These are phyloP conservation scores for Prochilodus magdalenae DNA, from an alignment of 2,113 vertebrate species.

Conservation along the genomic window DNA sequence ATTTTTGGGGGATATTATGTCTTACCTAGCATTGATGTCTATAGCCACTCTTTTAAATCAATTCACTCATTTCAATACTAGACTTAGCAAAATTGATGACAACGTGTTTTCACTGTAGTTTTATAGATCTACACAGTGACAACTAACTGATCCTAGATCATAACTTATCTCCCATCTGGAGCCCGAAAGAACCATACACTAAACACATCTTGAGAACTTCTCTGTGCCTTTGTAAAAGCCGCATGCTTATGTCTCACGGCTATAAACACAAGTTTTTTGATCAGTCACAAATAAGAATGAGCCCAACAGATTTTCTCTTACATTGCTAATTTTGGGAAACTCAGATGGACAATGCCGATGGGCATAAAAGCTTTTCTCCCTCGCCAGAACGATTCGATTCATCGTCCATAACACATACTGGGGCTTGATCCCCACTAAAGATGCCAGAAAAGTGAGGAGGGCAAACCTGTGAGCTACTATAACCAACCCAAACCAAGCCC, in stretches of 20 bases:
- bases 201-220: neutral
- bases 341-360: neutral
- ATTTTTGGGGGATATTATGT: too few species aligned
- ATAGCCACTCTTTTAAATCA: too few species aligned
- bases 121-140: too few species aligned
- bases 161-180: neutral
- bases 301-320: neutral
- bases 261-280: neutral
- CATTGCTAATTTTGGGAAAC: too few species aligned
- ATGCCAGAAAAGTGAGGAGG: slow-evolving; percentile 30
- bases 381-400: slow-evolving; percentile 6
- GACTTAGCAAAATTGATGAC: too few species aligned
- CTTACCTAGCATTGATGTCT: too few species aligned
- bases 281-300: neutral
- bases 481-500: slow-evolving; percentile 35
- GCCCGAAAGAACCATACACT: neutral
- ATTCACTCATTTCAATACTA: too few species aligned
- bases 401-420: slow-evolving; percentile 33
- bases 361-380: neutral
- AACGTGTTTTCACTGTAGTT: too few species aligned
- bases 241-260: neutral
- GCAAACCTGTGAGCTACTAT: slow-evolving; percentile 39
- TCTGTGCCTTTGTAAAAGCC: too few species aligned
- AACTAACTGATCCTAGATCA: neutral
- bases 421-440: slow-evolving; percentile 22